Evolutionary conservation across 2,888 invertebrate genomes (phyloP).

Genomic region (Orchesellides sinensis): DNA sequence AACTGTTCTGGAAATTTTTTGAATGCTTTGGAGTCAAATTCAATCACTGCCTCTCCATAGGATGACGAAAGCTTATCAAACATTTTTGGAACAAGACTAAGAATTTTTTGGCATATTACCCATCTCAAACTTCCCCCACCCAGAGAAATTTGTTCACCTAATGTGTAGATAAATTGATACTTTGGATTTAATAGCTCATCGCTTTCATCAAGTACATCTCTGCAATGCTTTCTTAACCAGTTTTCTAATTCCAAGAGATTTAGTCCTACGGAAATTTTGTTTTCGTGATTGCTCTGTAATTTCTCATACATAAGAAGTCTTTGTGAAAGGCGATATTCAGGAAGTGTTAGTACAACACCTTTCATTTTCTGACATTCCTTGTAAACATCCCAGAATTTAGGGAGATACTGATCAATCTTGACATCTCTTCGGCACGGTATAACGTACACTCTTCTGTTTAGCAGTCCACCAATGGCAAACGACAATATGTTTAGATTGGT

Average conservation of each 20-base stretch:
- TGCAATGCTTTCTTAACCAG: conserved; percentile 44
- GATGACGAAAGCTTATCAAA: not conserved
- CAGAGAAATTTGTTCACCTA: conserved; percentile 42
- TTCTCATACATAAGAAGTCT: conserved; percentile 26
- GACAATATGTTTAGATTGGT: conserved; percentile 51
- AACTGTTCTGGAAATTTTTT: conserved; percentile 6
- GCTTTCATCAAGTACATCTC: conserved; percentile 71
- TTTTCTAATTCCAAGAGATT: conserved; percentile 29
- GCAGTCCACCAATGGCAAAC: conserved; percentile 60
- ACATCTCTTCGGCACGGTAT: conserved; percentile 68
- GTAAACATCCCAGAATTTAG: not conserved
- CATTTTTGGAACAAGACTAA: conserved; percentile 22
- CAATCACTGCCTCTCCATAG: not conserved
- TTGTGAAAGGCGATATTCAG: conserved; percentile 57
- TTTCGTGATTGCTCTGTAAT: conserved; percentile 22
- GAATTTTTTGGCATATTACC: conserved; percentile 42
- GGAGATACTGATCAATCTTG: not conserved
- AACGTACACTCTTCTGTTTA: conserved; percentile 52
- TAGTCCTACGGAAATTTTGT: not conserved
- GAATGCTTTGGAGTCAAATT: not conserved
- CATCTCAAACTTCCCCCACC: conserved; percentile 63
- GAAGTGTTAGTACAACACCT: conserved; percentile 51
- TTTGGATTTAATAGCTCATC: conserved; percentile 69
- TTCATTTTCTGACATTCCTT: conserved; percentile 28
- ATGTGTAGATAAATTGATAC: conserved; percentile 71